Conservation (phyloP, 2,797 vertebrate genomes). For the Rhabdomys pumilio region DNA sequence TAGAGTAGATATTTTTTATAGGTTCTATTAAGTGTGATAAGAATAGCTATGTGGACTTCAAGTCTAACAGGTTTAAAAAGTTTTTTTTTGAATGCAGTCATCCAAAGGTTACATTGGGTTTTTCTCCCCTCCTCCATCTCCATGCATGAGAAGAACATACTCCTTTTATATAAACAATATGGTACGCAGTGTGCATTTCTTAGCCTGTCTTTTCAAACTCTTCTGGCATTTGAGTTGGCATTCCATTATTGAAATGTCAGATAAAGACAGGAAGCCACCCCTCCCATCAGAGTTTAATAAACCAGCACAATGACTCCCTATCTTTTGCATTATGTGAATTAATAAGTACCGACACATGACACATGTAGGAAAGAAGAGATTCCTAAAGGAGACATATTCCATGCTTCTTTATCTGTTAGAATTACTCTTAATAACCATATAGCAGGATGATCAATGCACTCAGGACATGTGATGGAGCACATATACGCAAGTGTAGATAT, state of each 20-base stretch:
- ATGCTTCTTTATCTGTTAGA: constrained; percentile 60
- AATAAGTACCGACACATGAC: constrained; percentile 50
- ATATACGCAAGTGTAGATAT: constrained; percentile 29
- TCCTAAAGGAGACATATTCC: constrained; percentile 16
- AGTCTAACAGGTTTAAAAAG: constrained; percentile 25
- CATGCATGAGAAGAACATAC: background rate
- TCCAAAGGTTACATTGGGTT: background rate
- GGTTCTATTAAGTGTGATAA: background rate
- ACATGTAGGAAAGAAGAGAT: background rate
- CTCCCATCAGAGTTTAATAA: constrained; percentile 24
- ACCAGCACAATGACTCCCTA: constrained; percentile 49
- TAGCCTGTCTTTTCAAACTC: constrained; percentile 61
- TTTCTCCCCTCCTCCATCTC: background rate
- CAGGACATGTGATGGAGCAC: constrained; percentile 65
- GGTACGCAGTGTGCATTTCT: constrained; percentile 47
- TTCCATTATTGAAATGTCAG: constrained; percentile 74
- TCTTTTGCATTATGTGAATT: constrained; percentile 45
- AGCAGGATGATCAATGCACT: constrained; percentile 21
- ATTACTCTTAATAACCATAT: constrained; percentile 47
- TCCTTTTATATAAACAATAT: constrained; percentile 59
- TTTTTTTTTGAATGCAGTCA: constrained; percentile 6
- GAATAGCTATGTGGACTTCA: background rate
- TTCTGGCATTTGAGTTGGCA: constrained; percentile 68
- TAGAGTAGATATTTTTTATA: background rate
- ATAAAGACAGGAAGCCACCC: constrained; percentile 45